Conservation (phyloP, 2,797 vertebrate species). For the Rhinella marina region DNA sequence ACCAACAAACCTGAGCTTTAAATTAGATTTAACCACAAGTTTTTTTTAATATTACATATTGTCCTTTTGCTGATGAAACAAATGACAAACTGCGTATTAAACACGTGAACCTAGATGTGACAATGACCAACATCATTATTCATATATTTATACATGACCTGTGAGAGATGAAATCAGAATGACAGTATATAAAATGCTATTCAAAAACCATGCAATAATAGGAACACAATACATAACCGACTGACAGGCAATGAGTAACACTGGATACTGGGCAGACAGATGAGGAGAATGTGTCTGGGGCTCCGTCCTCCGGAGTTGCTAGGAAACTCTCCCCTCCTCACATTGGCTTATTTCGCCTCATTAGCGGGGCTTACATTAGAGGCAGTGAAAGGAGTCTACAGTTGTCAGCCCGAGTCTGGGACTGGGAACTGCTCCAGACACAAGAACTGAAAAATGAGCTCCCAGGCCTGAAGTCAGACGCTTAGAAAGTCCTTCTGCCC, state of each 20-base stretch:
- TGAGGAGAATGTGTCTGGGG: not conserved
- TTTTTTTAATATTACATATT: too few species aligned
- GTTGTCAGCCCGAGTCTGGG: constrained; percentile 55
- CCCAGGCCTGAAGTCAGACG: constrained; percentile 4
- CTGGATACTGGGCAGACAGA: constrained; percentile 5
- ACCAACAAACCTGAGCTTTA: too few species aligned
- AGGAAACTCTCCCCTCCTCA: constrained; percentile 31
- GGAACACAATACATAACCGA: not conserved
- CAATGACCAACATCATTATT: too few species aligned
- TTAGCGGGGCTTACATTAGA: constrained; percentile 45
- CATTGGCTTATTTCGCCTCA: constrained; percentile 53
- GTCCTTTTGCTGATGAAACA: too few species aligned
- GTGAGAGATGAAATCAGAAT: not conserved
- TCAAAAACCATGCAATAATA: not conserved
- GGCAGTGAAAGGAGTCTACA: constrained; percentile 44
- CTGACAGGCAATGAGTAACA: not conserved
- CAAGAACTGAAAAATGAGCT: constrained; percentile 53
- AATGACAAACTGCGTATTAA: too few species aligned
- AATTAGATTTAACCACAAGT: too few species aligned
- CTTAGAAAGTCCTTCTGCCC: constrained; percentile 48
- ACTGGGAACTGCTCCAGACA: constrained; percentile 61
- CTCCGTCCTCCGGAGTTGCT: not conserved
- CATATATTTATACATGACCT: not conserved
- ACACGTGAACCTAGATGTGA: too few species aligned
- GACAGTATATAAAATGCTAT: not conserved